Evolutionary conservation across 2,888 invertebrate species (phyloP), one percentile per base, ranked within the genome.

Genomic region (Caenorhabditis parvicauda): DNA sequence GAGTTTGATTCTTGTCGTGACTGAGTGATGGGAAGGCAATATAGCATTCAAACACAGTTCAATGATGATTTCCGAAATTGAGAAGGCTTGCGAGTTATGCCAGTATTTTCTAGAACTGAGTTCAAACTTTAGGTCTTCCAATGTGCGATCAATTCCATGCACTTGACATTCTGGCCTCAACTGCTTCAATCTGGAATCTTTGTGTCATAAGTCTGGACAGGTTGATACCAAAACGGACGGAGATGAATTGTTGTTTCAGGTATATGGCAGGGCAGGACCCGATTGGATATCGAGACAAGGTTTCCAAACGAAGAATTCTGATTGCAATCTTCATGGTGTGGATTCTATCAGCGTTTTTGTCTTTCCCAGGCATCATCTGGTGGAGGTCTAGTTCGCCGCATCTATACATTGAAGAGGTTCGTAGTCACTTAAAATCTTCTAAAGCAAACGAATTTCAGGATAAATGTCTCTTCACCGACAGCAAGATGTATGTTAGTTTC

Each of bases 241-340:
- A 9, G 2, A 29, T 24, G 22, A 25, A 17, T 38, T 37, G 21
- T 95, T 82, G 87, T 94, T 69, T 38, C 35, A 73, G 72, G 19
- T 98, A 96, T 83, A 94, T 95, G 94, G 96, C 96, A 43, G 96
- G 96, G 64, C 94, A 93, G 14, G 94, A 96, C 84, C 96, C 98
- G 0, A 93, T 98, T 71, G 91, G 91, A 45, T 98, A 98, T 84
- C 93, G 95, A 1, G 90, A 90, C 85, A 86, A 89, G 65, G 95
- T 98, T 91, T 92, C 91, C 25, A 88, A 90, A 39, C 87, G 88
- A 58, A 87, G 91, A 56, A 92, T 94, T 0, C 89, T 88, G 3
- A 86, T 90, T 25, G 86, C 95, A 7, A 95, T 98, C 63, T 90
- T 90, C 0, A 88, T 89, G 6, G 94, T 96, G 5, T 98, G 96